phyloP scores from a whole-genome alignment of 2,113 vertebrate genomes.

The Calyptommatus sinebrachiatus region DNA sequence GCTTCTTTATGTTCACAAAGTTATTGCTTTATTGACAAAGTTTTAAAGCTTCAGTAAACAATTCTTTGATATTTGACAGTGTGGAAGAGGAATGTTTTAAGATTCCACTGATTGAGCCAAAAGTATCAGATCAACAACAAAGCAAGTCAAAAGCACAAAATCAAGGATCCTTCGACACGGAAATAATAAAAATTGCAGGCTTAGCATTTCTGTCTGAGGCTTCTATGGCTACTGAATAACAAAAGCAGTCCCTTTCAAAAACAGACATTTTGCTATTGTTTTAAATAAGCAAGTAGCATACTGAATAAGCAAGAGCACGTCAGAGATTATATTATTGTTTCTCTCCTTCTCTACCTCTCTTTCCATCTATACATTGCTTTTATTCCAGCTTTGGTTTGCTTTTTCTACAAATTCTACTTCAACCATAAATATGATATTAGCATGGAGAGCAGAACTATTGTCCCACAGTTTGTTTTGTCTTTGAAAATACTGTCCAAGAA shows the following conservation, averaged over 20 bases:
- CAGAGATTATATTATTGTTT: neutral
- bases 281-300: neutral
- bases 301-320: neutral
- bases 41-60: constrained; percentile 6
- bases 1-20: neutral
- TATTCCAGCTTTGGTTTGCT: too few species aligned
- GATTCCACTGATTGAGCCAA: neutral
- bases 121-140: constrained; percentile 3
- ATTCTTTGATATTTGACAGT: constrained; percentile 1
- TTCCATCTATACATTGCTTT: constrained; percentile 1
- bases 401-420: neutral
- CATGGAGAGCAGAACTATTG: neutral
- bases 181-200: neutral
- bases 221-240: neutral
- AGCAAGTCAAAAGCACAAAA: constrained; percentile 3
- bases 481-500: neutral
- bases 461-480: neutral
- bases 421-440: neutral
- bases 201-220: neutral
- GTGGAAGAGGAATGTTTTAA: neutral
- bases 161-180: neutral
- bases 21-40: constrained; percentile 13
- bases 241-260: neutral
- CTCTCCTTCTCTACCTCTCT: too few species aligned
- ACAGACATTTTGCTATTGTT: neutral